phyloP scores from a whole-genome alignment of 92 coral and sea anemone species.

The Nematostella vectensis region DNA sequence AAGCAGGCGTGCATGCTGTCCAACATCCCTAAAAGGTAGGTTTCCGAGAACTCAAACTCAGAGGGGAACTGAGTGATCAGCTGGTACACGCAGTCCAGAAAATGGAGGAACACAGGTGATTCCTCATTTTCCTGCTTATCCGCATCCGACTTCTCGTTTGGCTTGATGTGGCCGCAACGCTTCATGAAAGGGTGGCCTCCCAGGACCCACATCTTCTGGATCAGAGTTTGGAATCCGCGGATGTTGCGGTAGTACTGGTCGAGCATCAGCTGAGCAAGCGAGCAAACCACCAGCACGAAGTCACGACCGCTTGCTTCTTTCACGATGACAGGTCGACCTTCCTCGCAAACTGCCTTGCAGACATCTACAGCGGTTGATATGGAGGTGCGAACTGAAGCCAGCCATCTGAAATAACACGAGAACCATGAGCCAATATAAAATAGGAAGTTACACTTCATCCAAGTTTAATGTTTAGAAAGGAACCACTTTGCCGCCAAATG shows the following conservation, averaged over 20 bases:
- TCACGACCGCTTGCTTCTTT: conserved; percentile 85
- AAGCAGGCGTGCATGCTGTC: conserved; percentile 90
- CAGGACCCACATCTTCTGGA: conserved; percentile 98
- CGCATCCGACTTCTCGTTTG: conserved; percentile 30
- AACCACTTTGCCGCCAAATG: no score
- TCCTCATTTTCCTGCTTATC: conserved; percentile 73
- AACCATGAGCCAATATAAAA: no score
- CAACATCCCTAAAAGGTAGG: conserved; percentile 73
- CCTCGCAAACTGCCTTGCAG: conserved; percentile 58
- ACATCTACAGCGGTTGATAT: conserved; percentile 77
- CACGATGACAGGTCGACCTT: conserved; percentile 79
- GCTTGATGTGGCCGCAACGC: conserved; percentile 72
- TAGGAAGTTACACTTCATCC: not conserved
- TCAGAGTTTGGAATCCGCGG: conserved; percentile 85
- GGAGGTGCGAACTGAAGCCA: conserved; percentile 50
- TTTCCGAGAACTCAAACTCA: conserved; percentile 92
- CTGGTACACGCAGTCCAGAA: conserved; percentile 95
- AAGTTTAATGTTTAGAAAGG: not conserved
- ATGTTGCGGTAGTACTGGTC: conserved; percentile 88
- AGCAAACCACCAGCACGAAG: conserved; percentile 70
- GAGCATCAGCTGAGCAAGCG: conserved; percentile 83
- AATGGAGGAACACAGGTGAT: conserved; percentile 90
- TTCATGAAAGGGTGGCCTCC: conserved; percentile 91
- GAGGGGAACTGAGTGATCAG: conserved; percentile 90
- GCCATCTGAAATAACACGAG: no score